A percentile compares a stretch with the other conserved stretches of the same genome.
Conservation (phyloP, 2,113 vertebrate species). For the Megalops atlanticus region DNA sequence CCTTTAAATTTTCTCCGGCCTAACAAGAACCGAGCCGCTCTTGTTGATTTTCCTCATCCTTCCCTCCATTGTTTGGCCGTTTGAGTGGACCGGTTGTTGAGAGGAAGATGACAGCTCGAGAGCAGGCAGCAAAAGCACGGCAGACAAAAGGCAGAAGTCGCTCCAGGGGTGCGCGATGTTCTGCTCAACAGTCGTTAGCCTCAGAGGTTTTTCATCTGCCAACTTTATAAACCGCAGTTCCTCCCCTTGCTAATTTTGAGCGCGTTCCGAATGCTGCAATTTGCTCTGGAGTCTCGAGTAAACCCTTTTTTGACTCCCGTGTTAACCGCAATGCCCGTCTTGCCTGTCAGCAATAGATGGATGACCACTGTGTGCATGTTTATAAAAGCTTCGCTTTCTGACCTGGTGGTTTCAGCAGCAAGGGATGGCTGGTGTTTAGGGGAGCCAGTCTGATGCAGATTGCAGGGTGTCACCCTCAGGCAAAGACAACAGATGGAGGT, state of each 20-base stretch:
- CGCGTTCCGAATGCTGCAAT: background rate
- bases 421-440: background rate
- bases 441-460: background rate
- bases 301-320: background rate
- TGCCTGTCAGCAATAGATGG: background rate
- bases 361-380: background rate
- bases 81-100: background rate
- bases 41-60: slow-evolving; percentile 9
- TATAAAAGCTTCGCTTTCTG: background rate
- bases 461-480: background rate
- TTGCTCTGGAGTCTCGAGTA: background rate
- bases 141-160: background rate
- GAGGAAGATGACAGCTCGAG: slow-evolving; percentile 2
- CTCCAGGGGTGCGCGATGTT: background rate
- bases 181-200: background rate
- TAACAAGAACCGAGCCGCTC: background rate
- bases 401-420: background rate
- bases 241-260: slow-evolving; percentile 7
- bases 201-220: background rate
- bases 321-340: background rate
- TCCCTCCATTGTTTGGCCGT: background rate
- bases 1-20: background rate
- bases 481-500: background rate
- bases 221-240: background rate
- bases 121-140: no score